A percentile compares a stretch with the other conserved stretches of the same genome.
These are phyloP conservation scores for Rhinella marina DNA, from an alignment of 2,797 vertebrate genomes.

Conservation along the genomic window DNA sequence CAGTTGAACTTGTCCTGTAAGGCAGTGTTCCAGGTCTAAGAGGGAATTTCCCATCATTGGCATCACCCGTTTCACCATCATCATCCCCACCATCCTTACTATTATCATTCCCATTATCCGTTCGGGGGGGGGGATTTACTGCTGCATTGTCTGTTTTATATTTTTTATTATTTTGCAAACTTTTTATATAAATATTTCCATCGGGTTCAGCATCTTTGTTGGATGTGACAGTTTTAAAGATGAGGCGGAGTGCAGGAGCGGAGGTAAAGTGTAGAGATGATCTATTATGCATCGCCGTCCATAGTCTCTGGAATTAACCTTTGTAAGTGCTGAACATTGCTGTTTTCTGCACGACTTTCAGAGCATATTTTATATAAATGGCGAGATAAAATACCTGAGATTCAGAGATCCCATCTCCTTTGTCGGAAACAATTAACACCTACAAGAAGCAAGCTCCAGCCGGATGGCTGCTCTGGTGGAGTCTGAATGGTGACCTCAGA, in stretches of 20 bases:
- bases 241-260: constrained; percentile 52
- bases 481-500: not conserved
- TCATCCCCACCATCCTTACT: not conserved
- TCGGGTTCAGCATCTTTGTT: constrained; percentile 61
- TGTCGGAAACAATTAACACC: constrained; percentile 25
- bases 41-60: not conserved
- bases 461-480: not conserved
- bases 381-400: constrained; percentile 30
- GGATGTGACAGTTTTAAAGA: constrained; percentile 58
- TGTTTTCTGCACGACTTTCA: constrained; percentile 53
- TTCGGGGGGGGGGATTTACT: not conserved
- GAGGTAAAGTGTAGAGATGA: constrained; percentile 62
- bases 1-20: too few relatives aligned
- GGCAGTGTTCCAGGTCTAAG: too few relatives aligned
- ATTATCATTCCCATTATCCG: not conserved
- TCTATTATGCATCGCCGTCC: constrained; percentile 59
- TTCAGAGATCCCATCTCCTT: not conserved
- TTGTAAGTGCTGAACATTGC: constrained; percentile 58
- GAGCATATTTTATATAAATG: constrained; percentile 42
- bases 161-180: constrained; percentile 53
- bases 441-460: not conserved
- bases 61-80: not conserved
- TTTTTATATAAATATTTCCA: constrained; percentile 60
- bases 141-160: not conserved
- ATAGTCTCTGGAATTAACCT: constrained; percentile 64